A percentile compares a stretch with the other conserved stretches of the same genome.
Conservation (phyloP, 2,888 invertebrate species). For the Drosophila algonquin region DNA sequence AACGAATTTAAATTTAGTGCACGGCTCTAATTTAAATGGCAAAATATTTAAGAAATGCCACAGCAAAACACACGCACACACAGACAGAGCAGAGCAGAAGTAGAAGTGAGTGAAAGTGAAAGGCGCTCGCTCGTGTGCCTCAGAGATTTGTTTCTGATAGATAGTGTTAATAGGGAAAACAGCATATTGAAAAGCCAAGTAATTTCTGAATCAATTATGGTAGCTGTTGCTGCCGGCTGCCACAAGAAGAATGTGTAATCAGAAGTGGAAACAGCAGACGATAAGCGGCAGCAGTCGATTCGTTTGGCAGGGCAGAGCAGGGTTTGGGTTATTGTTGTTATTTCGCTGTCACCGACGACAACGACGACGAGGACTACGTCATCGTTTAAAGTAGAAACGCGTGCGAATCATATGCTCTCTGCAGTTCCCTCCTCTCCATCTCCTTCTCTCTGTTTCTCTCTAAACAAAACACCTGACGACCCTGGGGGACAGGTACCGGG, state of each 20-base stretch:
- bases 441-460: conserved; percentile 7
- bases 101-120: conserved; percentile 42
- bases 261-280: conserved; percentile 10
- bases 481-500: conserved; percentile 49
- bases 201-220: conserved; percentile 43
- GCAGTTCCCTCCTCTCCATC: not conserved
- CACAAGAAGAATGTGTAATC: conserved; percentile 35
- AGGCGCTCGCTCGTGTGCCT: conserved; percentile 34
- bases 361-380: conserved; percentile 52
- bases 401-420: conserved; percentile 30
- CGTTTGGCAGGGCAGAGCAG: not conserved
- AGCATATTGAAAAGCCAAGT: conserved; percentile 18
- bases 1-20: conserved; percentile 70
- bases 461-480: conserved; percentile 67
- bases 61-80: conserved; percentile 39
- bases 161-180: not conserved
- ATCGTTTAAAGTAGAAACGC: conserved; percentile 60
- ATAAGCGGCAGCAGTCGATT: conserved; percentile 30
- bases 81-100: not conserved
- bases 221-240: not conserved
- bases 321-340: conserved; percentile 44
- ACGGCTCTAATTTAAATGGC: conserved; percentile 67
- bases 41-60: conserved; percentile 71
- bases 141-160: conserved; percentile 1
- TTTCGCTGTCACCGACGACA: conserved; percentile 33